Evolutionary conservation across 2,888 invertebrate genomes (phyloP).

Genomic region (Chrysomela aeneicollis): DNA sequence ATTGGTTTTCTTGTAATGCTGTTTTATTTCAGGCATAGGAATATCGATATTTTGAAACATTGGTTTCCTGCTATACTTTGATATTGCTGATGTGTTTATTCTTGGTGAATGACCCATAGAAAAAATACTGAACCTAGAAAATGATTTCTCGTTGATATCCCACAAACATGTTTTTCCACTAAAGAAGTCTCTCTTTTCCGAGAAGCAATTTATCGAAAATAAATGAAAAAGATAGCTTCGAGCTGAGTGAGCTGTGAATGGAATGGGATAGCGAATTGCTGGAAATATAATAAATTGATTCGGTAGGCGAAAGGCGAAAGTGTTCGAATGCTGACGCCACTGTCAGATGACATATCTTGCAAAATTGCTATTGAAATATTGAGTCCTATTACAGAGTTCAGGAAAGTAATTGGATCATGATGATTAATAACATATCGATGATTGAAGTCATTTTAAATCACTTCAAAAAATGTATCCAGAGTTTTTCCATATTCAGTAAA

Average conservation of each 20-base stretch:
- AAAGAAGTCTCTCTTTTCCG: constrained; percentile 36
- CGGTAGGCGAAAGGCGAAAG: constrained; percentile 48
- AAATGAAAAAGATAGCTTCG: constrained; percentile 32
- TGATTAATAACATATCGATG: not conserved
- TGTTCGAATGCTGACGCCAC: constrained; percentile 51
- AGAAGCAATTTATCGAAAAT: constrained; percentile 37
- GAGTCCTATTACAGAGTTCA: not conserved
- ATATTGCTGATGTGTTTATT: no score
- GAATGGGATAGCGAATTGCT: constrained; percentile 37
- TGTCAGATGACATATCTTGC: constrained; percentile 50
- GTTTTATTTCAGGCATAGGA: no score
- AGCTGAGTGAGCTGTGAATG: constrained; percentile 31
- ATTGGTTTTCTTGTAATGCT: no score
- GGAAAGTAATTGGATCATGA: not conserved
- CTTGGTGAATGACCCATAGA: no score
- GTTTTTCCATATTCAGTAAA: no score
- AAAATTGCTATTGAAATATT: not conserved
- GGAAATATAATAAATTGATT: constrained; percentile 52
- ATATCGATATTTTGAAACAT: no score
- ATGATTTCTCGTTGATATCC: not conserved
- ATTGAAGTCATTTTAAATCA: not conserved
- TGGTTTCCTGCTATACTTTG: no score
- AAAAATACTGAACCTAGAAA: no score
- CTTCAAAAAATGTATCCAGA: no score
- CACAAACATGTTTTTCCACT: constrained; percentile 24